Conservation (phyloP, 2,797 vertebrate genomes). For the Ctenopoma kingsleyae region DNA sequence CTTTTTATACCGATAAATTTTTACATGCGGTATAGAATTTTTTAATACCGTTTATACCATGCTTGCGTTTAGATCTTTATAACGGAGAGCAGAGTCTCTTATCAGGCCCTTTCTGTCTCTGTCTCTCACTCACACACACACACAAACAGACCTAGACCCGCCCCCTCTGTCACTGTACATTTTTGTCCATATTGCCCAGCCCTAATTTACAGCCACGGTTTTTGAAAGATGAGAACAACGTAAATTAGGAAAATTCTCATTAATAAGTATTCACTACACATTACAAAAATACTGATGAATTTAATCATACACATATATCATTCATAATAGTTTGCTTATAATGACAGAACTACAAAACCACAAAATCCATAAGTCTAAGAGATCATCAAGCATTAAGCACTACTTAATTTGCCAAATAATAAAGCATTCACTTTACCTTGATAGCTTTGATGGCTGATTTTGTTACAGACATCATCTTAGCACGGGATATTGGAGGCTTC, state of each 20-base stretch:
- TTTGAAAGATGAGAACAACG: no score
- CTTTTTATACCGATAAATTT: no score
- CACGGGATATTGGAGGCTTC: constrained; percentile 98
- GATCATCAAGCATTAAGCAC: not conserved
- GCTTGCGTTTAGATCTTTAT: no score
- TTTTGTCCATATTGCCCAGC: no score
- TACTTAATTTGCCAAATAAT: not conserved
- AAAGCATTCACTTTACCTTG: constrained; percentile 85
- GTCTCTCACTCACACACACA: no score
- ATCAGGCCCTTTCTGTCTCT: no score
- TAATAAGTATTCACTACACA: not conserved
- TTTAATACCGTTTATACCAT: no score
- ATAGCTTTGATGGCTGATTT: constrained; percentile 99
- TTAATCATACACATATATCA: not conserved
- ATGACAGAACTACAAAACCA: not conserved
- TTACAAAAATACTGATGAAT: not conserved
- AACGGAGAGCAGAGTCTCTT: no score
- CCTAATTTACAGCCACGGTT: no score
- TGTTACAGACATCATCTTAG: constrained; percentile 99
- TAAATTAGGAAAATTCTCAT: not conserved
- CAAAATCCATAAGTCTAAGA: not conserved
- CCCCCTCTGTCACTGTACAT: no score
- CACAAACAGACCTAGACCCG: no score
- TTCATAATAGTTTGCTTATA: not conserved
- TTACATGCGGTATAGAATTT: no score